A percentile compares a stretch with the other conserved stretches of the same genome.
phyloP scores from a whole-genome alignment of 2,797 vertebrate species.

The Tamandua tetradactyla region DNA sequence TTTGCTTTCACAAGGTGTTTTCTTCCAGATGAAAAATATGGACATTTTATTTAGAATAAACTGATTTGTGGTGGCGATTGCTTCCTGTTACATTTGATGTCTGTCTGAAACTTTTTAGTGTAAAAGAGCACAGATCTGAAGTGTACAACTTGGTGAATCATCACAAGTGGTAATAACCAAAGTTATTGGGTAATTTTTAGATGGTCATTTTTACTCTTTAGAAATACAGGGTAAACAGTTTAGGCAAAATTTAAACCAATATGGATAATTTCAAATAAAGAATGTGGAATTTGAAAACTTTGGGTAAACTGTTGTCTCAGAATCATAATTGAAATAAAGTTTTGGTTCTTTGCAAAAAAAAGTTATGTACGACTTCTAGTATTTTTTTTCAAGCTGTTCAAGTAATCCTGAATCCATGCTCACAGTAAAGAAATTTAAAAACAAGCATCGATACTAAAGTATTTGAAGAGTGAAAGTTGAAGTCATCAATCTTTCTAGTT shows the following conservation, averaged over 20 bases:
- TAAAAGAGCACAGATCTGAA: neutral
- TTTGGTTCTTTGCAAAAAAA: slow-evolving; percentile 39
- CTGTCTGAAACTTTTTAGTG: slow-evolving; percentile 13
- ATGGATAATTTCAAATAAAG: neutral
- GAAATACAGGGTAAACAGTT: slow-evolving; percentile 29
- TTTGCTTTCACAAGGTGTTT: slow-evolving; percentile 23
- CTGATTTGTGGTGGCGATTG: slow-evolving; percentile 1
- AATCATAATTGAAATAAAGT: slow-evolving; percentile 13
- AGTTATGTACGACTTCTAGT: slow-evolving; percentile 24
- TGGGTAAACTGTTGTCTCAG: neutral
- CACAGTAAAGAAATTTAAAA: neutral
- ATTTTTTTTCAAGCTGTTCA: neutral
- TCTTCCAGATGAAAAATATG: slow-evolving; percentile 6
- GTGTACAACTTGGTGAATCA: slow-evolving; percentile 8
- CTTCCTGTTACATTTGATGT: slow-evolving; percentile 29
- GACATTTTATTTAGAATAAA: slow-evolving; percentile 21
- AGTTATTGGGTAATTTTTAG: slow-evolving; percentile 18
- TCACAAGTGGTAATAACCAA: neutral
- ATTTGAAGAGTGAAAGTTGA: neutral
- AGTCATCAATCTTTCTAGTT: neutral
- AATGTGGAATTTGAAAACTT: neutral
- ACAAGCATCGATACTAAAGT: neutral
- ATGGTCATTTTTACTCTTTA: slow-evolving; percentile 16
- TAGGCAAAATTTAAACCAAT: slow-evolving; percentile 30
- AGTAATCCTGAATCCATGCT: neutral